These are phyloP conservation scores for Netelia virgata DNA, from an alignment of 2,888 invertebrate species.

Conservation along the genomic window DNA sequence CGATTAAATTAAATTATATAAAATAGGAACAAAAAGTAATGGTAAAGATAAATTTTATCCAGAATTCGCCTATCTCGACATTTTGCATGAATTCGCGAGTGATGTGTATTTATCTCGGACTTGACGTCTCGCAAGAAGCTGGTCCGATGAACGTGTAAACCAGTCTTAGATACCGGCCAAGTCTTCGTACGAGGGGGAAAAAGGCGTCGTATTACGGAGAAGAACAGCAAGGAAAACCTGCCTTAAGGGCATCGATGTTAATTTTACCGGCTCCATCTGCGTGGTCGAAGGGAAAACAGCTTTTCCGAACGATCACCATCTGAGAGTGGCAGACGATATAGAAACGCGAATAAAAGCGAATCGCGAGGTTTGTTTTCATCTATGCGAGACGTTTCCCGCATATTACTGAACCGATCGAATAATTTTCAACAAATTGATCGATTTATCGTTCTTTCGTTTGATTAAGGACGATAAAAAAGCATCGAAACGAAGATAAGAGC, in stretches of 20 bases:
- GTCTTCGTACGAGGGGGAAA: slow-evolving; percentile 62
- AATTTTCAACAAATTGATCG: no score
- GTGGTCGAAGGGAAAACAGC: slow-evolving; percentile 39
- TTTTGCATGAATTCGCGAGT: neutral
- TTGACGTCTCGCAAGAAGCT: slow-evolving; percentile 37
- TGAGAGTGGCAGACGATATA: neutral
- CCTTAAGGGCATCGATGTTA: slow-evolving; percentile 60
- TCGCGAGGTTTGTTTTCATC: neutral
- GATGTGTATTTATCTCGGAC: neutral
- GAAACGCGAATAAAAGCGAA: slow-evolving; percentile 12
- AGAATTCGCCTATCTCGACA: neutral
- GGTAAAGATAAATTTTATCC: no score
- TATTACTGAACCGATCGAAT: neutral
- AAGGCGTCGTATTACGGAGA: slow-evolving; percentile 67
- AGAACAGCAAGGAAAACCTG: slow-evolving; percentile 72
- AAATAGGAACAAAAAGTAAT: no score
- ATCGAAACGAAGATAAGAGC: no score
- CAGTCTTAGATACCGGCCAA: slow-evolving; percentile 77
- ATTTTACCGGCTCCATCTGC: neutral
- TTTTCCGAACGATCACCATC: slow-evolving; percentile 16
- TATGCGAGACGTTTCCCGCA: neutral
- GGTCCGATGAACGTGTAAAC: slow-evolving; percentile 71
- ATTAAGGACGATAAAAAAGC: no score
- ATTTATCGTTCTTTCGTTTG: no score
- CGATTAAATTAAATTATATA: no score